A percentile compares a stretch with the other conserved stretches of the same genome.
Conservation (phyloP, 2,113 vertebrate genomes). For the Mesitornis unicolor region DNA sequence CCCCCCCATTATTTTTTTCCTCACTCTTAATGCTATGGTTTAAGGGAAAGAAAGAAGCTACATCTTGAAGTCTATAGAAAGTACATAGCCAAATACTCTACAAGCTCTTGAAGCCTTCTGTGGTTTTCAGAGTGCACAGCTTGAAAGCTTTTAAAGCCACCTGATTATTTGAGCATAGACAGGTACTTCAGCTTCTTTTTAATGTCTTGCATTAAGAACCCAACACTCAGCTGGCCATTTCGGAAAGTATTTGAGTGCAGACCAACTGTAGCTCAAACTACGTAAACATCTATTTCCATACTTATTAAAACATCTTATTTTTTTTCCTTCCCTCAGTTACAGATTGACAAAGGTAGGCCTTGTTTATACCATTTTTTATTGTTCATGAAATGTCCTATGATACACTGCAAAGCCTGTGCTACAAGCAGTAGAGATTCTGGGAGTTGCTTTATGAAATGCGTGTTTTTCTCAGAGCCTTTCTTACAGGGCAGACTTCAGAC, state of each 20-base stretch:
- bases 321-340: background rate
- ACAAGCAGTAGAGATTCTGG: background rate
- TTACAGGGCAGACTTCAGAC: background rate
- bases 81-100: accelerated
- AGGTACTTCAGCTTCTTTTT: conserved; percentile 2
- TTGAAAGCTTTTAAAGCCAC: conserved; percentile 22
- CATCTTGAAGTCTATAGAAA: background rate
- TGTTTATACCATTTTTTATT: background rate
- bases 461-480: background rate
- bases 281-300: background rate
- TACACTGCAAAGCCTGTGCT: background rate
- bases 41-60: background rate
- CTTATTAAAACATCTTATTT: background rate
- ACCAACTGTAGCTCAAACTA: background rate
- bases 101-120: background rate
- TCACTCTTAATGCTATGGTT: background rate
- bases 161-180: background rate
- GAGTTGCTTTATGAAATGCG: background rate
- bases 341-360: background rate
- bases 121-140: background rate
- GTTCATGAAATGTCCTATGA: background rate
- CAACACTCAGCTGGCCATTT: background rate
- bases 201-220: background rate
- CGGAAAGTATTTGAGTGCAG: background rate
- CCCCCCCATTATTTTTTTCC: accelerated